Evolutionary conservation across 2,797 vertebrate genomes (phyloP).

Genomic region (Anableps anableps): DNA sequence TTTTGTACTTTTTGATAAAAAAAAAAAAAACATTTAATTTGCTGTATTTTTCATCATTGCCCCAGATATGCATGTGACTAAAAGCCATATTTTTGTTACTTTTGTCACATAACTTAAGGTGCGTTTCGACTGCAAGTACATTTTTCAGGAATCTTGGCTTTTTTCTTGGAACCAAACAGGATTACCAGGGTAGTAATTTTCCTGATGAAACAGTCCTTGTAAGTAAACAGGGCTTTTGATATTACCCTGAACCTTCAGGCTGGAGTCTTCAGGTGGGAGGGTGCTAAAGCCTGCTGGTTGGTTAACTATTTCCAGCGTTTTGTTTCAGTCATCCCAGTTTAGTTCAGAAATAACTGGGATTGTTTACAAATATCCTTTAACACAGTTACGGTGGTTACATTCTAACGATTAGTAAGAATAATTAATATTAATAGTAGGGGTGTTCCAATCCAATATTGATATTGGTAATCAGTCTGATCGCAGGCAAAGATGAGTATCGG

Average conservation of each 20-base stretch:
- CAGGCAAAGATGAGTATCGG: too few relatives aligned
- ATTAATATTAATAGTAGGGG: not conserved
- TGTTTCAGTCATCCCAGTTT: not conserved
- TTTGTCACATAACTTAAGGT: conserved; percentile 9
- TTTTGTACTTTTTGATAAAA: conserved; percentile 23
- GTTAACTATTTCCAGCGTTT: not conserved
- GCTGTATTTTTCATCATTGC: conserved; percentile 17
- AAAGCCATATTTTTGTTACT: conserved; percentile 28
- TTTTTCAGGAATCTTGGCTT: not conserved
- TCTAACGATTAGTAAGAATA: not conserved
- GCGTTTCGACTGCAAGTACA: conserved; percentile 4
- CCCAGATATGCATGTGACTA: conserved; percentile 53
- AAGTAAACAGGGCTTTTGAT: not conserved
- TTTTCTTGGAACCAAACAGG: not conserved
- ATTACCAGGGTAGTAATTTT: not conserved
- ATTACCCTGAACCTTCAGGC: not conserved
- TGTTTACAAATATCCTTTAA: not conserved
- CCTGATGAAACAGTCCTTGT: not conserved
- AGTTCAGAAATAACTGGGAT: not conserved
- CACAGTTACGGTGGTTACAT: not conserved
- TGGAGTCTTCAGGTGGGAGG: not conserved
- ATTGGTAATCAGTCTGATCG: too few relatives aligned
- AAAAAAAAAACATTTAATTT: not conserved
- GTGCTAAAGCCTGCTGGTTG: not conserved
- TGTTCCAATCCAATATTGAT: too few relatives aligned